These are phyloP conservation scores for Stichopus chloronotus DNA, from an alignment of 35 echinoderm and acorn worm species.

Conservation along the genomic window DNA sequence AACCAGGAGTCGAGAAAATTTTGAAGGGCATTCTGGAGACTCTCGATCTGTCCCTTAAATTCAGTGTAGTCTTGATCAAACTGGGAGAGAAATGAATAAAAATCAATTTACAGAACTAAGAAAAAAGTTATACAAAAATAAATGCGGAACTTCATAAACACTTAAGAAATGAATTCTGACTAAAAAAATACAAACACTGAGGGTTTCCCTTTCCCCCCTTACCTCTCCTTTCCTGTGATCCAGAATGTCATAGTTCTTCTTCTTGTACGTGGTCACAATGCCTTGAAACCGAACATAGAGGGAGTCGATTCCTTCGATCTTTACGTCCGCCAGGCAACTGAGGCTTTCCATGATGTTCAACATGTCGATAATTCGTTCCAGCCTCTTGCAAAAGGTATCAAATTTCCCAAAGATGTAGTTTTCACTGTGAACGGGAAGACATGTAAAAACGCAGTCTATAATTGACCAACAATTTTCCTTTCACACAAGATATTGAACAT, in stretches of 20 bases:
- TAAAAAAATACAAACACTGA: too few relatives aligned
- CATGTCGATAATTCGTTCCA: constrained; percentile 93
- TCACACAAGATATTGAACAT: not conserved
- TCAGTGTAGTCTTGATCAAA: constrained; percentile 98
- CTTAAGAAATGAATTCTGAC: too few relatives aligned
- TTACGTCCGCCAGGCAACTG: constrained; percentile 77
- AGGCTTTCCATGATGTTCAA: constrained; percentile 95
- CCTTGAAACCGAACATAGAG: constrained; percentile 90
- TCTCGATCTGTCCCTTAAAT: constrained; percentile 92
- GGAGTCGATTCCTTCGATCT: constrained; percentile 97
- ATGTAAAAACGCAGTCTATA: not conserved
- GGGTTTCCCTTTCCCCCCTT: constrained; percentile 3
- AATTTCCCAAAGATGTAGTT: constrained; percentile 99
- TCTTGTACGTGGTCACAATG: constrained; percentile 95
- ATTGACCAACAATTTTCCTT: not conserved
- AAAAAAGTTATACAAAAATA: not conserved
- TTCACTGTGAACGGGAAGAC: constrained; percentile 70
- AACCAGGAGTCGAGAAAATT: constrained; percentile 98
- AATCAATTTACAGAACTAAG: not conserved
- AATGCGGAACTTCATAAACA: not conserved
- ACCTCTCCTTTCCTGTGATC: constrained; percentile 99
- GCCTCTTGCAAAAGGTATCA: constrained; percentile 98
- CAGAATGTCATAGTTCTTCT: constrained; percentile 96
- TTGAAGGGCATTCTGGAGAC: constrained; percentile 86
- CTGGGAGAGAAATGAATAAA: constrained; percentile 51